Evolutionary conservation across 2,888 invertebrate genomes (phyloP).

Genomic region (Himalopsyche japonica): DNA sequence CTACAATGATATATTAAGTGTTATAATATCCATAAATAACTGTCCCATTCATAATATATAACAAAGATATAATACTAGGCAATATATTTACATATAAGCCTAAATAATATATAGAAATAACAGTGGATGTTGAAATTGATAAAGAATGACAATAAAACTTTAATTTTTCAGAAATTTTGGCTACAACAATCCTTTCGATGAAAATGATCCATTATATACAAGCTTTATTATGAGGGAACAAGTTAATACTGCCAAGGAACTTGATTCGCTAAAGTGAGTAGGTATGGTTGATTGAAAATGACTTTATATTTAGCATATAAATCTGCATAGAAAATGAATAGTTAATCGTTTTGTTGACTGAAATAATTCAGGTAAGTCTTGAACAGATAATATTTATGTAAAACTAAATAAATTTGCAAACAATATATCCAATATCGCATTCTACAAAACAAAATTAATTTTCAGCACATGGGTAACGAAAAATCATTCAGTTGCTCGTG

Average conservation of each 20-base stretch:
- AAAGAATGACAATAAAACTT: background rate
- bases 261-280: constrained; percentile 42
- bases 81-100: too few relatives aligned
- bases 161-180: constrained; percentile 35
- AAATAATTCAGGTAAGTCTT: too few relatives aligned
- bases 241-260: constrained; percentile 40
- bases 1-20: too few relatives aligned
- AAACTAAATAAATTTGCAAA: too few relatives aligned
- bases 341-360: background rate
- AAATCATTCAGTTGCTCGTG: constrained; percentile 69
- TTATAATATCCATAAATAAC: too few relatives aligned
- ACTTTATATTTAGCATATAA: background rate
- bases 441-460: constrained; percentile 32
- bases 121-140: too few relatives aligned
- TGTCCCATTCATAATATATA: too few relatives aligned
- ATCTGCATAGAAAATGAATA: background rate
- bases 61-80: too few relatives aligned
- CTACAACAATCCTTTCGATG: constrained; percentile 41
- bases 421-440: too few relatives aligned
- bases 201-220: constrained; percentile 60
- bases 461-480: constrained; percentile 73
- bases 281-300: constrained; percentile 41
- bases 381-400: too few relatives aligned
- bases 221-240: constrained; percentile 52
- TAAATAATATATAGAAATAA: too few relatives aligned